phyloP scores from a whole-genome alignment of 2,113 vertebrate genomes.

The Tichodroma muraria region DNA sequence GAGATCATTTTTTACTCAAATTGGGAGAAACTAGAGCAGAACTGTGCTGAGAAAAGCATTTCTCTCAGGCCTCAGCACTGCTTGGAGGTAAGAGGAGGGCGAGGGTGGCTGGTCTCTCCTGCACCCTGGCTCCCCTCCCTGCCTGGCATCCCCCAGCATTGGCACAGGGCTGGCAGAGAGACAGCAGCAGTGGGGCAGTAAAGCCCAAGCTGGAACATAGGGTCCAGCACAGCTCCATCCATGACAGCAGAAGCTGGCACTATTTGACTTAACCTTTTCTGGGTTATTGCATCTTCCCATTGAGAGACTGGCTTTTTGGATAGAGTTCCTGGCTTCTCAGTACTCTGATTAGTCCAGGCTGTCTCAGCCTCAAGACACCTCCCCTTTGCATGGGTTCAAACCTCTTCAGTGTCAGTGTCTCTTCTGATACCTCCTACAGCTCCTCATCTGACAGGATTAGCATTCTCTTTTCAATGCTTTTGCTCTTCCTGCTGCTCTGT shows the following conservation, averaged over 20 bases:
- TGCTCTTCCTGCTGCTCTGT: conserved; percentile 39
- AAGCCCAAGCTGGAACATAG: neutral
- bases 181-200: neutral
- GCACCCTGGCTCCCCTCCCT: neutral
- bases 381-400: neutral
- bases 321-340: neutral
- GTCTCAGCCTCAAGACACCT: neutral
- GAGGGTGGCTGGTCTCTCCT: neutral
- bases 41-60: conserved; percentile 40
- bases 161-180: neutral
- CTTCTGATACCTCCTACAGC: conserved; percentile 59
- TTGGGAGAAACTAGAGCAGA: conserved; percentile 35
- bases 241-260: neutral
- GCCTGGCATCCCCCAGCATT: neutral
- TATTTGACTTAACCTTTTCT: neutral
- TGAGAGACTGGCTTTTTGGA: neutral
- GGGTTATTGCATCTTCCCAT: neutral
- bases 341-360: neutral
- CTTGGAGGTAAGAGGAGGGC: neutral
- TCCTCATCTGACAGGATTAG: conserved; percentile 88
- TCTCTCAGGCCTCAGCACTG: neutral
- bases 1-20: conserved; percentile 11
- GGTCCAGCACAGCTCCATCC: neutral
- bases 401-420: neutral
- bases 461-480: conserved; percentile 87